These are phyloP conservation scores for Trichogramma evanescens DNA, from an alignment of 2,888 invertebrate genomes.

Conservation along the genomic window DNA sequence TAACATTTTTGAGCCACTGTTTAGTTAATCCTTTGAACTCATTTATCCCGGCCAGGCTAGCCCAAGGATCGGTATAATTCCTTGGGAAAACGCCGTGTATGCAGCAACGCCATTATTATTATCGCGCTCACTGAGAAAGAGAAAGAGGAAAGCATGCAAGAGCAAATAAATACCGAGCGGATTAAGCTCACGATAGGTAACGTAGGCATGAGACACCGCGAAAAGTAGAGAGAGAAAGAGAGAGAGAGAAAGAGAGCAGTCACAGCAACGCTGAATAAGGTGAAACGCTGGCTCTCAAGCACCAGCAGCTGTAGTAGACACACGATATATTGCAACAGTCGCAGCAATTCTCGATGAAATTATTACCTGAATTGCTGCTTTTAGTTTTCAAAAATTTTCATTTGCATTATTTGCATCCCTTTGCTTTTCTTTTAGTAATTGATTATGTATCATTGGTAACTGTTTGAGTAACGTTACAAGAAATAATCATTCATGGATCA, in stretches of 20 bases:
- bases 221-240: conserved; percentile 12
- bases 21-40: conserved; percentile 48
- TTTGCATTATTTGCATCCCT: no score
- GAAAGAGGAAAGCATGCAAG: conserved; percentile 13
- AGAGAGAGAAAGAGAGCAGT: background rate
- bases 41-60: conserved; percentile 40
- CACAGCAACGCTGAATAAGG: no score
- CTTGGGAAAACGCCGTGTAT: conserved; percentile 38
- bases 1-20: conserved; percentile 49
- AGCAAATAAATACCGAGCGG: conserved; percentile 44
- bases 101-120: conserved; percentile 44
- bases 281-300: no score
- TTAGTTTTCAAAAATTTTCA: no score
- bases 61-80: conserved; percentile 46
- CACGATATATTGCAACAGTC: no score
- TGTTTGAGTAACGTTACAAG: no score
- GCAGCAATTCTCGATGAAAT: no score
- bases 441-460: no score
- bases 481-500: no score
- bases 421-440: no score
- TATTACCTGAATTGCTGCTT: no score
- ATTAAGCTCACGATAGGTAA: conserved; percentile 17
- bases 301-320: no score
- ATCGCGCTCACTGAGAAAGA: conserved; percentile 28
- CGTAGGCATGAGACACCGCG: background rate